Evolutionary conservation across 2,888 invertebrate genomes (phyloP).

Genomic region (Stegophylla sp.): DNA sequence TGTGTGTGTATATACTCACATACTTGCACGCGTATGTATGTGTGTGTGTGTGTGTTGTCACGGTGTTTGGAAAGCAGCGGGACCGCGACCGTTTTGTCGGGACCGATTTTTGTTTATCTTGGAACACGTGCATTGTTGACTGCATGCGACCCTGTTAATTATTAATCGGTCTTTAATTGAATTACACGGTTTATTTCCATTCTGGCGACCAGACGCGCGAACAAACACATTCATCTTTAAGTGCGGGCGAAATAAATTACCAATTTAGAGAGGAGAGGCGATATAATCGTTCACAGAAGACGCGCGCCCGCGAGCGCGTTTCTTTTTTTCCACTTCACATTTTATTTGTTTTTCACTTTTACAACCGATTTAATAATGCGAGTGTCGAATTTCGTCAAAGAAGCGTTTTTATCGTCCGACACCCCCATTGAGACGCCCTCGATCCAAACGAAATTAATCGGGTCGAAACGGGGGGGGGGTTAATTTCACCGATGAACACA

Average conservation of each 20-base stretch:
- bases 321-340: too few relatives aligned
- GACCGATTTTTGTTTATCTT: slow-evolving; percentile 58
- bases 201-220: slow-evolving; percentile 26
- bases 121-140: slow-evolving; percentile 58
- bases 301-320: too few relatives aligned
- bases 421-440: too few relatives aligned
- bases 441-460: too few relatives aligned
- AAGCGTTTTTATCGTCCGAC: neutral
- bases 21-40: neutral
- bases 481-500: too few relatives aligned
- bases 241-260: slow-evolving; percentile 42
- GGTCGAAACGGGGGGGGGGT: too few relatives aligned
- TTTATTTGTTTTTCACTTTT: neutral
- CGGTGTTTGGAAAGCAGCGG: slow-evolving; percentile 56
- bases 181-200: slow-evolving; percentile 58
- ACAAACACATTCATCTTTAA: neutral
- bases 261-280: neutral
- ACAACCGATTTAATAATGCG: neutral
- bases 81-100: slow-evolving; percentile 57
- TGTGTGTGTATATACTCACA: neutral
- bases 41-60: slow-evolving; percentile 7
- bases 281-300: neutral
- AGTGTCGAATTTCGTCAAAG: neutral
- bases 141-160: slow-evolving; percentile 55
- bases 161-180: slow-evolving; percentile 59